Base-by-base conservation (phyloP, 2,888 invertebrate species). In the Napeogenes sylphis region DNA sequence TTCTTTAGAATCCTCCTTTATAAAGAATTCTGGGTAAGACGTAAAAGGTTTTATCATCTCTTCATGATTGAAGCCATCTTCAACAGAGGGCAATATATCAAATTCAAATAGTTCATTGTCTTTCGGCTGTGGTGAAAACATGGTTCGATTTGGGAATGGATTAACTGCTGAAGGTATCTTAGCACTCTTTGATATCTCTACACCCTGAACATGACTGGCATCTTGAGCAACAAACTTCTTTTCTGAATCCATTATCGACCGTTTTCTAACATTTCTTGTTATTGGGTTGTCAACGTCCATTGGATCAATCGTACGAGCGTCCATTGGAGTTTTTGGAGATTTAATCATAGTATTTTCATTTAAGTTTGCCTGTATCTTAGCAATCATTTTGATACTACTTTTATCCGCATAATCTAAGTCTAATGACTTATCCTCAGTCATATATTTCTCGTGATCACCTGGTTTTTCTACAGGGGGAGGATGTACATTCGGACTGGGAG, bases 1-100 rank as follows among this genome's bases (percentile, higher is more conserved):
- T 80, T 97, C 97, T 77, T 95, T 95, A 3, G 94, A 93, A 77
- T 95, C 95, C 76, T 95, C 95, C 76, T 94, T 94, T 75, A 94
- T 94, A 68, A 94, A 86, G 75, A 93, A 91, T 68, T 94, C 93
- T 55, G 92, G 92, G 69, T 92, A 93, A 63, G 94, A 93, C 5
- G 92, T 92, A 78, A 94, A 95, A 0, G 94, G 92, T 74, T 93
- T 93, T 76, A 92, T 90, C 51, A 93, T 88, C 72, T 94, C 94
- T 64, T 93, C 93, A 47, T 92, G 91, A 72, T 93, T 93, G 73
- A 94, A 94, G 53, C 92, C 93, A 68, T 94, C 93, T 71, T 94
- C 93, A 55, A 92, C 91, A 2, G 92, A 91, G 64, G 93, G 78
- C 75, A 93, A 65, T 58, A 64, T 91, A 67, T 93, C 94, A 71